Percentiles rank a stretch among this genome's conserved stretches.
phyloP scores from a whole-genome alignment of 2,888 invertebrate genomes.

The Acleris literana region DNA sequence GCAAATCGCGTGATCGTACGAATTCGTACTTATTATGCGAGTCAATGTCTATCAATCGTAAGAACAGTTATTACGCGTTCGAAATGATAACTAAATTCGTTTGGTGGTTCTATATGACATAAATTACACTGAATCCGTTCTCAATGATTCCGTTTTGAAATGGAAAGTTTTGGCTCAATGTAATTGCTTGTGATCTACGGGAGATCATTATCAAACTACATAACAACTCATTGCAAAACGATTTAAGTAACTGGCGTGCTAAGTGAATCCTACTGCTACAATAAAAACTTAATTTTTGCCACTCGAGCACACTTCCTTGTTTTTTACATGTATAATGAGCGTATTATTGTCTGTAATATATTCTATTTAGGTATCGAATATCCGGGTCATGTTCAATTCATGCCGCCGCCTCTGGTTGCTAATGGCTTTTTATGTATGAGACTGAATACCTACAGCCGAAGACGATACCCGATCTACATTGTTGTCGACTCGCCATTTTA shows the following conservation, averaged over 20 bases:
- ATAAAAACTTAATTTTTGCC: conserved; percentile 53
- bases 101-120: conserved; percentile 12
- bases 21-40: conserved; percentile 13
- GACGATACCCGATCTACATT: not conserved
- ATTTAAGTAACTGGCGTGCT: conserved; percentile 31
- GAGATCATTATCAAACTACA: conserved; percentile 9
- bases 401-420: conserved; percentile 28
- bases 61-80: conserved; percentile 14
- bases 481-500: not conserved
- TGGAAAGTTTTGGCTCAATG: conserved; percentile 20
- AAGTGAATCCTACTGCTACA: conserved; percentile 32
- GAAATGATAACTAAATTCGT: conserved; percentile 26
- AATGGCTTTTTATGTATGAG: conserved; percentile 8
- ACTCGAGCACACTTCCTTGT: conserved; percentile 57
- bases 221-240: conserved; percentile 16
- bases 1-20: conserved; percentile 20
- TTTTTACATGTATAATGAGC: conserved; percentile 51
- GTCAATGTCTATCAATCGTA: conserved; percentile 25
- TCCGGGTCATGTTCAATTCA: conserved; percentile 49
- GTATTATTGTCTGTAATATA: conserved; percentile 43
- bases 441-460: not conserved
- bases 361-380: conserved; percentile 47
- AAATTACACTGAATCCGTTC: conserved; percentile 8
- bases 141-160: conserved; percentile 10
- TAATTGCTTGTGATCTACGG: conserved; percentile 16